Evolutionary conservation across 2,888 invertebrate genomes (phyloP).

Genomic region (Craniophora ligustri): DNA sequence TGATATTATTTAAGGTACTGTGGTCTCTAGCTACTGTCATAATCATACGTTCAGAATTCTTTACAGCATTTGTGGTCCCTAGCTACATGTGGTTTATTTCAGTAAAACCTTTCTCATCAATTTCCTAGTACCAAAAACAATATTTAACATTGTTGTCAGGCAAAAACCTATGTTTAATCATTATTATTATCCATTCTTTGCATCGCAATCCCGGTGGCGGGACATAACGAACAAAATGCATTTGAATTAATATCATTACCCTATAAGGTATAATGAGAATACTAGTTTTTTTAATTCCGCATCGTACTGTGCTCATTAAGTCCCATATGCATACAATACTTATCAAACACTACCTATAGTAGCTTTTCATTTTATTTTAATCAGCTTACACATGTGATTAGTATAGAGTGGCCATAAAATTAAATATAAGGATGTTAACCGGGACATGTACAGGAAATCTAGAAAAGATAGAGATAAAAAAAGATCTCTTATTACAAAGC

Average conservation of each 20-base stretch:
- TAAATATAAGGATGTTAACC: too few relatives aligned
- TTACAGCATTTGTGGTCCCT: too few relatives aligned
- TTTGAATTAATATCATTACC: slow-evolving; percentile 39
- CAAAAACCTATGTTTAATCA: slow-evolving; percentile 3
- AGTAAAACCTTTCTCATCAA: too few relatives aligned
- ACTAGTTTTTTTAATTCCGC: slow-evolving; percentile 33
- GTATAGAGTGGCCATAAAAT: too few relatives aligned
- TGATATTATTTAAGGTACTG: too few relatives aligned
- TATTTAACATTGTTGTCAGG: slow-evolving; percentile 1
- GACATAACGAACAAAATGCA: slow-evolving; percentile 29
- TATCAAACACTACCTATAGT: slow-evolving; percentile 4
- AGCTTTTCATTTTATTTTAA: slow-evolving; percentile 27
- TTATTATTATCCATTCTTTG: slow-evolving; percentile 26
- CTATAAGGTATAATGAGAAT: slow-evolving; percentile 40
- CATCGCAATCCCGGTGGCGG: slow-evolving; percentile 8
- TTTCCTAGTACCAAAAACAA: too few relatives aligned
- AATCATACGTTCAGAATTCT: too few relatives aligned
- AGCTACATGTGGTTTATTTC: too few relatives aligned
- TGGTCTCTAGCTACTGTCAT: too few relatives aligned
- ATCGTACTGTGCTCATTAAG: slow-evolving; percentile 15
- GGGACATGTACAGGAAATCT: too few relatives aligned
- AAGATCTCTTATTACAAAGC: too few relatives aligned
- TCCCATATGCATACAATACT: slow-evolving; percentile 32
- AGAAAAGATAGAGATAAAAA: too few relatives aligned
- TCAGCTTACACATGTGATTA: slow-evolving; percentile 9